Evolutionary conservation across 2,113 vertebrate genomes (phyloP).

Genomic region (Lophius piscatorius): DNA sequence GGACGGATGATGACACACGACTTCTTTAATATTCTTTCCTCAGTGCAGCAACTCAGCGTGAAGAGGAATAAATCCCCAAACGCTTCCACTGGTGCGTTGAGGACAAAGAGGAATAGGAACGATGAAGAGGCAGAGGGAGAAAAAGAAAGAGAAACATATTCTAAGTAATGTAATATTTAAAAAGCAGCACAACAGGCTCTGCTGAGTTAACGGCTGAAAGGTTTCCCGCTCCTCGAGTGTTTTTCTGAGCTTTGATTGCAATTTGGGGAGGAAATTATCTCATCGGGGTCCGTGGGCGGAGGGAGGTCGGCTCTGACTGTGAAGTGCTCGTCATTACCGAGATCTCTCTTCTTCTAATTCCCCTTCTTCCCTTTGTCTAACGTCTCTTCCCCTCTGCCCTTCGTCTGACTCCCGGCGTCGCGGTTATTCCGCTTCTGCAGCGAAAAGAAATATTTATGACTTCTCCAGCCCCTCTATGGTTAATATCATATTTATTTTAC

Average conservation of each 20-base stretch:
- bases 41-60: constrained; percentile 33
- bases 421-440: constrained; percentile 43
- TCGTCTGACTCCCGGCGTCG: constrained; percentile 6
- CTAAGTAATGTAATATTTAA: constrained; percentile 68
- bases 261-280: constrained; percentile 83
- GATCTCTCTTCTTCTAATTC: constrained; percentile 63
- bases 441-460: neutral
- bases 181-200: constrained; percentile 72
- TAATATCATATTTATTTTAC: neutral
- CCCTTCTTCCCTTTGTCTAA: constrained; percentile 60
- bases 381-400: constrained; percentile 14
- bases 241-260: constrained; percentile 83
- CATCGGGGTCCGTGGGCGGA: constrained; percentile 73
- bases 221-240: constrained; percentile 76
- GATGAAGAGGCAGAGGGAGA: constrained; percentile 38
- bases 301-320: constrained; percentile 76
- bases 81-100: constrained; percentile 26
- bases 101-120: constrained; percentile 51
- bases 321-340: constrained; percentile 78
- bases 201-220: constrained; percentile 79
- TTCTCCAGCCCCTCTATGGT: neutral
- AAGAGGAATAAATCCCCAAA: constrained; percentile 40
- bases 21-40: constrained; percentile 36
- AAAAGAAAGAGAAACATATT: constrained; percentile 50
- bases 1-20: constrained; percentile 18